Percentiles rank a stretch among this genome's conserved stretches.
Conservation (phyloP, 1,140 invertebrate genomes). For the Sycophila sp. region DNA sequence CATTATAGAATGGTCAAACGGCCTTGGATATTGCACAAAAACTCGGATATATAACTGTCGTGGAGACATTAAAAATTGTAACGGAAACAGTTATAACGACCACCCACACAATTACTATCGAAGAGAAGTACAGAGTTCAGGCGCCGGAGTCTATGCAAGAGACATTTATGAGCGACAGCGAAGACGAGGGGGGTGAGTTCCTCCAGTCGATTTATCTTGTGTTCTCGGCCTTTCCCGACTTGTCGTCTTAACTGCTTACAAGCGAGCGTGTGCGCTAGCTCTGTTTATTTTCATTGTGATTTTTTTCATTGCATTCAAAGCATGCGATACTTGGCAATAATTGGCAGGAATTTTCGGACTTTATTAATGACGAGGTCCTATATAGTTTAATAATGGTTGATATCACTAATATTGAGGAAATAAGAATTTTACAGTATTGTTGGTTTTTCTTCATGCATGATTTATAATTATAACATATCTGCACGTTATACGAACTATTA, state of each 20-base stretch:
- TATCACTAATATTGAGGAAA: no score
- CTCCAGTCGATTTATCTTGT: neutral
- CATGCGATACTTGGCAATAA: slow-evolving; percentile 7
- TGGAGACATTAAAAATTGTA: slow-evolving; percentile 96
- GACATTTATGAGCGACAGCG: slow-evolving; percentile 97
- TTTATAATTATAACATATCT: no score
- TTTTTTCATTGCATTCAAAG: neutral
- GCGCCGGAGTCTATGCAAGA: slow-evolving; percentile 99
- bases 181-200: slow-evolving; percentile 93
- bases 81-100: slow-evolving; percentile 89
- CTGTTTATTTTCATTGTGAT: neutral
- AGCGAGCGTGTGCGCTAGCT: neutral
- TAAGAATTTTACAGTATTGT: no score
- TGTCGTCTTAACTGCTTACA: no score
- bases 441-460: no score
- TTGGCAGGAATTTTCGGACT: slow-evolving; percentile 10
- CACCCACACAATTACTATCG: slow-evolving; percentile 74
- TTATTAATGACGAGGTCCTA: no score
- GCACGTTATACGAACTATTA: no score
- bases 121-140: slow-evolving; percentile 96
- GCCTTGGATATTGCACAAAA: slow-evolving; percentile 95
- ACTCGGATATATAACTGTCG: slow-evolving; percentile 96
- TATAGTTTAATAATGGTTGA: no score
- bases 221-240: no score
- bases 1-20: slow-evolving; percentile 91